Base-by-base conservation (phyloP, 1,140 invertebrate species). In the Achroia grisella region DNA sequence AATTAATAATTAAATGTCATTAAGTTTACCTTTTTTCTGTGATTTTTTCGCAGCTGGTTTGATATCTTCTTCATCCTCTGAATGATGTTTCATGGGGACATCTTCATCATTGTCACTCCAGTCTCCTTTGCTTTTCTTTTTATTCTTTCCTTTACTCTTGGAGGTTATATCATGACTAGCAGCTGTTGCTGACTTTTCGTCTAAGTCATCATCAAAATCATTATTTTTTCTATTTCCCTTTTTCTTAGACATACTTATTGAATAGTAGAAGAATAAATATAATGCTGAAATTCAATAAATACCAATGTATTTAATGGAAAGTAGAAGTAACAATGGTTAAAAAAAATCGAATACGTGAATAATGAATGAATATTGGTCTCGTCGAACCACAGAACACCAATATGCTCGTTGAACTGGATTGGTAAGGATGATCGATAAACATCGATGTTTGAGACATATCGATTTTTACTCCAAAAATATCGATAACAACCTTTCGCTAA, bases 141-240 rank as follows among this genome's bases (percentile, higher is more conserved):
- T 87, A 10, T 68, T 72, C 56, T 86, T 87, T 55, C 56, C 68
- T 63, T 87, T 87, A 23, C 54, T 56, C 68, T 88, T 88, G 60
- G 86, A 87, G 82, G 83, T 87, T 88, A 87, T 67, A 14, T 80
- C 73, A 43, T 66, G 67, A 49, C 71, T 70, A 45, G 80, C 75
- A 48, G 69, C 69, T 17, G 55, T 54, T 33, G 46, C 50, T 17
- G 60, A 39, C 43, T 76, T 71, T 10, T 88, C 87, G 27, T 89
- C 87, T 35, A 87, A 79, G 50, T 91, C 89, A 12, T 89, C 88
- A 54, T 89, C 88, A 3, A 87, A 69, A 52, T 88, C 87, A 57
- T 87, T 81, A 45, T 89, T 89, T 63, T 91, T 91, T 61, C 90
- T 90, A 50, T 86, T 88, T 29, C 87, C 87, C 56, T 86, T 89